Evolutionary conservation across 2,113 vertebrate species (phyloP), one percentile per base, ranked within the genome.

Genomic region (Daphoenositta chrysoptera): DNA sequence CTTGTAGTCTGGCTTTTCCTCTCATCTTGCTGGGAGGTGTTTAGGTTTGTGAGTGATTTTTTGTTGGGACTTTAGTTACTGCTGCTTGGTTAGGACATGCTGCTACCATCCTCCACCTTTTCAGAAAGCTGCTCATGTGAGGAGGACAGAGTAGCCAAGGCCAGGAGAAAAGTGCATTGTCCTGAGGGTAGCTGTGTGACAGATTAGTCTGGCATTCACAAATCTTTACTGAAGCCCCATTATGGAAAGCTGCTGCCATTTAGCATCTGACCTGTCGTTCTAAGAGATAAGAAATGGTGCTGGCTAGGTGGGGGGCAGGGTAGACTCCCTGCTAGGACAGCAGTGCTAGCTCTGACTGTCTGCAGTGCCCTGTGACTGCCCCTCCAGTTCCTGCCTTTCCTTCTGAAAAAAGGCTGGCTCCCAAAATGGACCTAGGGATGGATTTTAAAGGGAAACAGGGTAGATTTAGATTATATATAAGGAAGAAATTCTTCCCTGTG

Each of bases 131-230:
- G 10, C 23, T 64, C 2, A 0, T 48, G 31, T 56, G 61, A 28
- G n/a, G 48, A 69, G 35, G 44, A 37, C 24, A 56, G 22, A 60
- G 68, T 28, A n/a, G 45, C 22, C 18, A 57, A 48, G 40, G n/a
- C 48, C 53, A 33, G 44, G 37, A 64, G 50, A 8, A 40, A 73
- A 78, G 33, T 8, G 26, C 13, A 2, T 30, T 76, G 17, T 18
- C 28, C 3, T 0, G 0, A 7, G n/a, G 16, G 7, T 27, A 15
- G 11, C 8, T 73, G 24, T 81, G 48, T 1, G 6, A 17, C 14
- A 54, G 31, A 42, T 50, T 3, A 15, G 39, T 30, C 24, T 71
- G 35, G 24, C 19, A 5, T 89, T 83, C 48, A n/a, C 18, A 72
- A 6, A 51, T 51, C 16, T 9, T 51, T 15, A 30, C 58, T 50